A percentile compares a stretch with the other conserved stretches of the same genome.
These are phyloP conservation scores for Heterochromis multidens DNA, from an alignment of 2,113 vertebrate genomes.

Conservation along the genomic window DNA sequence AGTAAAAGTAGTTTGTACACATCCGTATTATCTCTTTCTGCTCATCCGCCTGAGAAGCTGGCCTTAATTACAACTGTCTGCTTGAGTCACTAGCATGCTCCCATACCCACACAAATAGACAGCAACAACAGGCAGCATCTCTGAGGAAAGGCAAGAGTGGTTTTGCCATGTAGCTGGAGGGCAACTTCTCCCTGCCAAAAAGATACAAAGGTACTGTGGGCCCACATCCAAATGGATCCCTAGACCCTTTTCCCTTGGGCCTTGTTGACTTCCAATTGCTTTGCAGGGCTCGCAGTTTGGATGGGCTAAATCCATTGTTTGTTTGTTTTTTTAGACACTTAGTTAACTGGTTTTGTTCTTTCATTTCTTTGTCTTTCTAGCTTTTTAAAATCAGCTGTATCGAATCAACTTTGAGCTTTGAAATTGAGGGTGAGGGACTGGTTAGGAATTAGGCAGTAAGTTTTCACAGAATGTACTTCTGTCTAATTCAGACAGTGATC, in stretches of 20 bases:
- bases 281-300: constrained; percentile 16
- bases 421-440: constrained; percentile 6
- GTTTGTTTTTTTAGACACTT: constrained; percentile 13
- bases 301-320: constrained; percentile 34
- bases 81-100: constrained; percentile 60
- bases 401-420: constrained; percentile 34
- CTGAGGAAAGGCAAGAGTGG: constrained; percentile 50
- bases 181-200: constrained; percentile 47
- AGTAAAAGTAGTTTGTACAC: constrained; percentile 44
- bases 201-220: constrained; percentile 59
- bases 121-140: constrained; percentile 55
- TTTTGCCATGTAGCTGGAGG: constrained; percentile 42
- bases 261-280: constrained; percentile 55
- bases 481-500: constrained; percentile 39
- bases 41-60: constrained; percentile 59
- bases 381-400: constrained; percentile 33
- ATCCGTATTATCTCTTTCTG: constrained; percentile 60
- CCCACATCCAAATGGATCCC: constrained; percentile 49
- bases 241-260: constrained; percentile 35
- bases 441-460: constrained; percentile 16
- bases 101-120: constrained; percentile 51
- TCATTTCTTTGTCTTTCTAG: constrained; percentile 4
- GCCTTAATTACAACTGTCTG: constrained; percentile 68
- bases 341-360: constrained; percentile 28
- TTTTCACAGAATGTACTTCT: constrained; percentile 35